Evolutionary conservation across 2,113 vertebrate species (phyloP).

Genomic region (Heliornis fulica): DNA sequence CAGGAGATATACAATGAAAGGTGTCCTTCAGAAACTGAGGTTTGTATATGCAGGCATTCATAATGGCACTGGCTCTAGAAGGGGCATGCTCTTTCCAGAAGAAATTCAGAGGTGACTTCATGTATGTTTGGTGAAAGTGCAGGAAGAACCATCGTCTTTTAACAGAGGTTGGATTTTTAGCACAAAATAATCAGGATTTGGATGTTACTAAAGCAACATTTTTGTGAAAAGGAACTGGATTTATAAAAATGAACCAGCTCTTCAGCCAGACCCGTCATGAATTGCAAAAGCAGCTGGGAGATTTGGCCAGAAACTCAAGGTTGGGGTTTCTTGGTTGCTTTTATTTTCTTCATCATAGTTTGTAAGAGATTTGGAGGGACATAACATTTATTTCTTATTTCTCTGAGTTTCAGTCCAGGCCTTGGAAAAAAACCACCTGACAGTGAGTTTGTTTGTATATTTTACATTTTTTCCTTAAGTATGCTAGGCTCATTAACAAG

Average conservation of each 20-base stretch:
- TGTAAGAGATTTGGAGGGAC: conserved; percentile 58
- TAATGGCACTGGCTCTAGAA: not conserved
- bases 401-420: conserved; percentile 39
- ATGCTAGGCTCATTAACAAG: conserved; percentile 51
- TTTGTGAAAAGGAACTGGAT: conserved; percentile 34
- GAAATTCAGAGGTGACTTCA: not conserved
- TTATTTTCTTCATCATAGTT: not conserved
- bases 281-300: conserved; percentile 53
- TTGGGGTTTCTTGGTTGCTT: not conserved
- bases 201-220: conserved; percentile 1
- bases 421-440: conserved; percentile 63
- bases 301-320: conserved; percentile 44
- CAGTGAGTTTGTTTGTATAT: conserved; percentile 62
- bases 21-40: not conserved
- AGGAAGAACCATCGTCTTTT: not conserved
- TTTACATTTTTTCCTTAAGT: conserved; percentile 49
- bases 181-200: conserved; percentile 24
- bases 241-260: conserved; percentile 42
- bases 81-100: not conserved
- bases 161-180: not conserved
- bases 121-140: not conserved
- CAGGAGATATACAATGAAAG: not conserved
- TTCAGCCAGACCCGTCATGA: conserved; percentile 25
- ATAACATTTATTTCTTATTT: conserved; percentile 38
- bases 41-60: not conserved